These are phyloP conservation scores for Seriola quinqueradiata DNA, from an alignment of 2,113 vertebrate species.

Conservation along the genomic window DNA sequence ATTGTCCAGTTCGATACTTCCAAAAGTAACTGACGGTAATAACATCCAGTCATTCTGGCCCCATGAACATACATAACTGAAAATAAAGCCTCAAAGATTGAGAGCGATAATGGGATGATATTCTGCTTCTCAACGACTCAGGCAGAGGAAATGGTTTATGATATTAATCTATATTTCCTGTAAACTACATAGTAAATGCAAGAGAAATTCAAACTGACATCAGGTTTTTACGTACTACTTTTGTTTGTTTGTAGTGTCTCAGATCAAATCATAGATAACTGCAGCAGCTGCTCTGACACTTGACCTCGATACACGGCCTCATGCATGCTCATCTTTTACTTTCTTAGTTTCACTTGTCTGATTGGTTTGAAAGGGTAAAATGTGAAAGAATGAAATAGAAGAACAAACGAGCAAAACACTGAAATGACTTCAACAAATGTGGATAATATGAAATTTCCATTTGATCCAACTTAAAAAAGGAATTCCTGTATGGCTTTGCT, in stretches of 20 bases:
- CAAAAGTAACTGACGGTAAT: conserved; percentile 4
- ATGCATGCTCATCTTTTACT: not conserved
- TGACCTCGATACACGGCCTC: not conserved
- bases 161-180: conserved; percentile 26
- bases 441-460: conserved; percentile 47
- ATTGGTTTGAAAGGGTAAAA: not conserved
- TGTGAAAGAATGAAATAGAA: conserved; percentile 44
- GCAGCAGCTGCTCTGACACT: conserved; percentile 31
- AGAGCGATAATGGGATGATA: not conserved
- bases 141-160: conserved; percentile 29
- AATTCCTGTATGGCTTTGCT: conserved; percentile 40
- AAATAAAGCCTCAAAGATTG: not conserved
- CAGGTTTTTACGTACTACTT: conserved; percentile 8
- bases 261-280: conserved; percentile 34
- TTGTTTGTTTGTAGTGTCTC: not conserved
- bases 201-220: not conserved
- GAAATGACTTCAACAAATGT: conserved; percentile 62
- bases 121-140: not conserved
- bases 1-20: conserved; percentile 24
- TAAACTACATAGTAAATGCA: not conserved
- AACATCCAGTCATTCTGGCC: not conserved
- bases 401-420: conserved; percentile 30
- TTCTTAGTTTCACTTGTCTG: not conserved
- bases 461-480: conserved; percentile 22
- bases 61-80: not conserved